Evolutionary conservation across 2,113 vertebrate genomes (phyloP), one percentile per base, ranked within the genome.

Genomic region (Mormyrus lacerda): DNA sequence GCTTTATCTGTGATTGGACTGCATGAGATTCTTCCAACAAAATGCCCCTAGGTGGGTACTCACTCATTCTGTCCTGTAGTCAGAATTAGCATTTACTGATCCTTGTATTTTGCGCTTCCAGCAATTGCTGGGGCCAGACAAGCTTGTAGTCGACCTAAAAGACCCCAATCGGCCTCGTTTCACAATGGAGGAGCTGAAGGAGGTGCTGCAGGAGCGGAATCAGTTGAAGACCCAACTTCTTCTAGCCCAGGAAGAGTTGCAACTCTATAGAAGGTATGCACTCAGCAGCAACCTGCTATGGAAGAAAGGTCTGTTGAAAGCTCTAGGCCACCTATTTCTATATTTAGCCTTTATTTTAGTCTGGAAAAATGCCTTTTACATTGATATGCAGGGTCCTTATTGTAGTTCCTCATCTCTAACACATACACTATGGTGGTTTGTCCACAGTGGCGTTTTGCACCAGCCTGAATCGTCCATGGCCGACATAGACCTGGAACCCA

Each of bases 121-220:
- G 97, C 94, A 95, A 90, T 93, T 90, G 79, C 92, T 93, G 8
- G 97, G 98, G 2, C 96, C 97, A 0, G 96, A 98, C 93, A 96
- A 98, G 90, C 93, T 98, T 93, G 91, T 98, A 44, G 95, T 98
- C 4, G 98, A 99, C 93, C 94, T 99, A 90, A 96, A 95, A 0
- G 98, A 99, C 51, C 97, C 98, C 39, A 96, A 98, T 91, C 96
- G 98, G 9, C 98, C 98, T 0, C 97, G 98, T 15, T 99, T 99
- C 94, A 99, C 98, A 0, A 95, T 99, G 89, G 97, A 98, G 92
- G 98, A 99, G 94, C 96, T 99, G 91, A 95, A 95, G 91, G 98
- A 99, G 1, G 98, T 99, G 0, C 69, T 99, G 24, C 98, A 99
- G 90, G 98, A 99, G 92, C 96, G 98, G 51, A 99, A 99, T 94